These are phyloP conservation scores for Eristalis intricaria DNA, from an alignment of 2,888 invertebrate species.

Conservation along the genomic window DNA sequence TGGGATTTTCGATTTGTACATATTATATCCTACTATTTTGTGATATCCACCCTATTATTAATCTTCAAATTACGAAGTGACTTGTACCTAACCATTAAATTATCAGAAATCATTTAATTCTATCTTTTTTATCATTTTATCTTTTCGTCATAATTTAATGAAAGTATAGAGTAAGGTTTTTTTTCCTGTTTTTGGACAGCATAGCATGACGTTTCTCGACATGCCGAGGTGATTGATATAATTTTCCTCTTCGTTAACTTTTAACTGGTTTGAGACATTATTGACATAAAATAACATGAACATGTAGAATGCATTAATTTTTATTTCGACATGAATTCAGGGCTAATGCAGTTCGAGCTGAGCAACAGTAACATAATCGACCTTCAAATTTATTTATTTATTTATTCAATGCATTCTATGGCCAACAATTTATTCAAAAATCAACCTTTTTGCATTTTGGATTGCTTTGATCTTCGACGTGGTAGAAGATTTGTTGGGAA, in stretches of 20 bases:
- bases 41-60: no score
- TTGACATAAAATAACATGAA: background rate
- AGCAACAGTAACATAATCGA: background rate
- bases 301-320: slow-evolving; percentile 51
- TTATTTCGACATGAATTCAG: slow-evolving; percentile 18
- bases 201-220: no score
- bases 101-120: no score
- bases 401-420: background rate
- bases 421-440: background rate
- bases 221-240: no score
- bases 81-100: no score
- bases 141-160: no score
- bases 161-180: no score
- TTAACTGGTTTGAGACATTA: background rate
- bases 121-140: no score
- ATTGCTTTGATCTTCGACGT: background rate
- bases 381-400: background rate
- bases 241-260: background rate
- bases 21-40: no score
- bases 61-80: no score
- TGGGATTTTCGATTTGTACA: no score
- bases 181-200: no score
- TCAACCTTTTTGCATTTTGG: background rate
- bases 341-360: slow-evolving; percentile 1
- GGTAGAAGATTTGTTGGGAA: background rate